Evolutionary conservation across 2,113 vertebrate species (phyloP), one percentile per base, ranked within the genome.

Genomic region (Octodon degus): DNA sequence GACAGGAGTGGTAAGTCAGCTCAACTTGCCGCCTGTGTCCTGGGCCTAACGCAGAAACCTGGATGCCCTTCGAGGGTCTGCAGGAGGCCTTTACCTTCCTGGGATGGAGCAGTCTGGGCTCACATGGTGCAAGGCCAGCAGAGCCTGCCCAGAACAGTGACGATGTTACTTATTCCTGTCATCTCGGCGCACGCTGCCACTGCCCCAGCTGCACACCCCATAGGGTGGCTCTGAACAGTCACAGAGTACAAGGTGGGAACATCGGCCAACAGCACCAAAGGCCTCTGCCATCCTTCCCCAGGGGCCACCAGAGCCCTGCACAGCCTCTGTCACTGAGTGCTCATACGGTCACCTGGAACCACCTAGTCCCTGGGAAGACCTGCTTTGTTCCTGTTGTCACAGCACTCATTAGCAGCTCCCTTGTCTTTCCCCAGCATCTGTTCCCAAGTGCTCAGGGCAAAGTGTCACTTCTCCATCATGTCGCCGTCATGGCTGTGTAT

Each of bases 21-120:
- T 55, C 37, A 1, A 2, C 5, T 0, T 0, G 25, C 30, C 7
- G 0, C 3, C 37, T 37, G 19, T 40, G 17, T 7, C 12, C 43
- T 6, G 0, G 0, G 12, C 32, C 19, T 24, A 14, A 22, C 12
- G 1, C 0, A 5, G n/a, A n/a, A 65, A 16, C 17, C 34, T 20
- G 0, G 2, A n/a, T 1, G 60, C 80, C 62, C 20, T 8, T 1
- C 1, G 13, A 58, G 8, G 12, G 13, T 8, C 13, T 4, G 4
- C 0, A 1, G 20, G 4, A 0, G 11, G 7, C 53, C 30, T 30
- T 55, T 2, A 13, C 34, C 19, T 5, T 7, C 65, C 30, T 32
- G 27, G 14, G 65, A 67, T 6, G 4, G 13, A 68, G 32, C 67
- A 34, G 30, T 34, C 67, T 32, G 1, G 32, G 67, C 70, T 22